phyloP scores from a whole-genome alignment of 2,113 vertebrate genomes.

The Lates calcarifer region DNA sequence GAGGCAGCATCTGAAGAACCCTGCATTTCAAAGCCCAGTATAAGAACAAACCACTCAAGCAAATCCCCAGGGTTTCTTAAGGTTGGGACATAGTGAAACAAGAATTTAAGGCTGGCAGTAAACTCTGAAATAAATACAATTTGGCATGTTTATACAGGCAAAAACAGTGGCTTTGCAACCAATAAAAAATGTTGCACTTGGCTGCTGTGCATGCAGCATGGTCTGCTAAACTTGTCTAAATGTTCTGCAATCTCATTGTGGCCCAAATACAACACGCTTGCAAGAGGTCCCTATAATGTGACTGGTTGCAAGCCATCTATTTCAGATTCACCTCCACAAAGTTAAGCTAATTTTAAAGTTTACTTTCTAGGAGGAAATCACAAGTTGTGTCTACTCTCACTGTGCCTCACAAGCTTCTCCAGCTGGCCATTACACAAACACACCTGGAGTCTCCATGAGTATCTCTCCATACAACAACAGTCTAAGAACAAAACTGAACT shows the following conservation, averaged over 20 bases:
- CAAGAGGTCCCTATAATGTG: not conserved
- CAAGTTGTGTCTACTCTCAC: not conserved
- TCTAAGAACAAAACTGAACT: not conserved
- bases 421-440: conserved; percentile 17
- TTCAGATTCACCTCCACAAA: not conserved
- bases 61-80: conserved; percentile 3
- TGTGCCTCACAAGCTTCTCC: not conserved
- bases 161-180: conserved; percentile 8
- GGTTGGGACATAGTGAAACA: conserved; percentile 25
- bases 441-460: not conserved
- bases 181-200: conserved; percentile 48
- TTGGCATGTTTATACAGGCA: conserved; percentile 29
- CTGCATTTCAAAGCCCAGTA: conserved; percentile 13
- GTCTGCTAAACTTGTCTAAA: conserved; percentile 23
- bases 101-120: conserved; percentile 14
- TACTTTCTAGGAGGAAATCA: conserved; percentile 3
- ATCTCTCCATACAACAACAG: not conserved
- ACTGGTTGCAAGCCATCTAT: not conserved
- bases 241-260: conserved; percentile 1
- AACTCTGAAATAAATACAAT: conserved; percentile 34
- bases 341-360: not conserved
- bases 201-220: conserved; percentile 4
- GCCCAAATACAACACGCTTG: conserved; percentile 20
- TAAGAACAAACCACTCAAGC: not conserved
- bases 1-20: not conserved